Conservation (phyloP, 2,797 vertebrate species). For the Eidolon dupreanum region DNA sequence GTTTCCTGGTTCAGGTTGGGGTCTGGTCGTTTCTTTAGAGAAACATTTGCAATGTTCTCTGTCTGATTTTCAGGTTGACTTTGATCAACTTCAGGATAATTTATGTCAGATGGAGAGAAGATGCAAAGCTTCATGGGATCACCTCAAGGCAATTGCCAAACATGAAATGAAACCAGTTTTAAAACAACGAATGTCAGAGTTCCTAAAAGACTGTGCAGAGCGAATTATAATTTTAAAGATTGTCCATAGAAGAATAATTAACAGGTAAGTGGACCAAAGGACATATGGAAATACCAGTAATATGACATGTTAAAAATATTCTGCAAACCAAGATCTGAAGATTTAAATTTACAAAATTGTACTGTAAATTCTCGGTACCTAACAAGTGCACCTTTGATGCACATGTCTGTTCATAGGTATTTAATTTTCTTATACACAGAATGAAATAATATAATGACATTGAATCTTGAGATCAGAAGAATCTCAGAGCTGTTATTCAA, state of each 20-base stretch:
- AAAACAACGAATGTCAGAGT: constrained; percentile 98
- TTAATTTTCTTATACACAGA: background rate
- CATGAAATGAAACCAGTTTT: constrained; percentile 96
- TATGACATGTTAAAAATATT: background rate
- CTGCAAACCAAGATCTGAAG: background rate
- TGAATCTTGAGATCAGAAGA: background rate
- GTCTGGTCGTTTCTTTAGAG: background rate
- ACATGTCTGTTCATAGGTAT: background rate
- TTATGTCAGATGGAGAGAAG: constrained; percentile 96
- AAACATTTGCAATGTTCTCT: background rate
- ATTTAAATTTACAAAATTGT: background rate
- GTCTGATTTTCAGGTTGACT: constrained; percentile 92
- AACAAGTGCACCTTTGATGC: background rate
- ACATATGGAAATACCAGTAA: background rate
- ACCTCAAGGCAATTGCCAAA: constrained; percentile 97
- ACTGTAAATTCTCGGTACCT: background rate
- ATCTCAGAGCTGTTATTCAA: background rate
- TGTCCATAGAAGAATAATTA: constrained; percentile 97
- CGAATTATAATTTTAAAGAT: constrained; percentile 98
- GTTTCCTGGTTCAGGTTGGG: constrained; percentile 47
- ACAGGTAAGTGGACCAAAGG: constrained; percentile 87
- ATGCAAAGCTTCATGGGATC: constrained; percentile 99
- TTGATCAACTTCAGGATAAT: constrained; percentile 98
- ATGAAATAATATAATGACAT: background rate
- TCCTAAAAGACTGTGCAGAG: constrained; percentile 97